Base-by-base conservation (phyloP, 2,888 invertebrate species). In the Cyrtodaria siliqua region DNA sequence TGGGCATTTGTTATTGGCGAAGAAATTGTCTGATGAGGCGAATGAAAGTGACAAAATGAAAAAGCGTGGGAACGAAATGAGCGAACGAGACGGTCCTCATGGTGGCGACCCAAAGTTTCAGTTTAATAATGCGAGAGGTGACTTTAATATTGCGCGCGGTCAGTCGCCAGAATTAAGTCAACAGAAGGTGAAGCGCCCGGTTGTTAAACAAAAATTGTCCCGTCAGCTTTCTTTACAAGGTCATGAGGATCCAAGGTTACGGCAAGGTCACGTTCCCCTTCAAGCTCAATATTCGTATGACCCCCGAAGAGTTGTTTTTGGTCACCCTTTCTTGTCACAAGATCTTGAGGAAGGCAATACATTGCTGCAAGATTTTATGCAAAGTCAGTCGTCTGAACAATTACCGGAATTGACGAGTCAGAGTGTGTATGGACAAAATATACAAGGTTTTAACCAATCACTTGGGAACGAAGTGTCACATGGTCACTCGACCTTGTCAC, bases 241-340 rank as follows among this genome's bases (percentile, higher is more conserved):
- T 0, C 94, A 94, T 23, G 95, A 95, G 83, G 97, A 97, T 93
- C 96, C 96, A 4, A 94, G 97, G 69, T 93, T 96, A 4, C 20
- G 38, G 24, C 72, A 70, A 44, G 52, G 56, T 49, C 80, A 71
- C 47, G 26, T 44, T 8, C 24, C 56, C 1, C 49, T 78, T 14
- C 68, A 74, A 16, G 63, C 66, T 33, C 74, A 78, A 44, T 57
- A 67, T n/a, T 82, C 85, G 9, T 80, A 75, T 61, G 80, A 82
- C 53, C 76, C 80, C 38, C 61, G 79, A 40, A 40, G 52, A 2
- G 20, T 63, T 0, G 20, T 14, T 3, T 23, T 52, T 6, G 44
- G 44, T 20, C n/a, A 44, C 6, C 44, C 44, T 44, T 9, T 44
- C 16, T 18, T 44, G 16, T 44, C 44, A 20, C 16, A 44, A 4